Evolutionary conservation across 1,140 invertebrate species (phyloP).

Genomic region (Arion vulgaris): DNA sequence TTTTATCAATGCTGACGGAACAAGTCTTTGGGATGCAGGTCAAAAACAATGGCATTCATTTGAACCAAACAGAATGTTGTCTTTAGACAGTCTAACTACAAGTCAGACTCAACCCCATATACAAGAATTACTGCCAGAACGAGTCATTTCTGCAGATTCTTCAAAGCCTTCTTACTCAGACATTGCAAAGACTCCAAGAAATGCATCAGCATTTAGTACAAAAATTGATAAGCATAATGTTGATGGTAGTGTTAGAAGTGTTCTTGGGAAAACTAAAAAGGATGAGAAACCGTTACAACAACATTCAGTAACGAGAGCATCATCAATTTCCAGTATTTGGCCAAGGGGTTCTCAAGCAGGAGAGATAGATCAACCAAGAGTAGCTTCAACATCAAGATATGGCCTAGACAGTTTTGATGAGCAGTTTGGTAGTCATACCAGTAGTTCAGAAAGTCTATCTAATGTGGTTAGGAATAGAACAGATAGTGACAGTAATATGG

Average conservation of each 20-base stretch:
- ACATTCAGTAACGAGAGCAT: conserved; percentile 1
- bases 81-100: background rate
- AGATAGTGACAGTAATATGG: conserved; percentile 20
- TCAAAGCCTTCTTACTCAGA: conserved; percentile 35
- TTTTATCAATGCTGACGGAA: background rate
- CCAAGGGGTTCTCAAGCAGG: background rate
- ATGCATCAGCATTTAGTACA: background rate
- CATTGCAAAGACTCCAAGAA: conserved; percentile 36
- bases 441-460: conserved; percentile 22
- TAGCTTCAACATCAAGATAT: background rate
- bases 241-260: background rate
- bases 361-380: conserved; percentile 21
- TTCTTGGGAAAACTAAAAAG: background rate
- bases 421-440: background rate
- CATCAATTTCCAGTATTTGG: conserved; percentile 23
- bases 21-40: background rate
- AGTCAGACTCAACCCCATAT: background rate
- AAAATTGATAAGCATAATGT: background rate
- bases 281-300: conserved; percentile 14
- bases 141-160: background rate
- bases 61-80: background rate
- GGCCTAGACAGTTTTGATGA: conserved; percentile 26
- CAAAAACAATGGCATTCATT: background rate
- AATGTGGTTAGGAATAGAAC: background rate
- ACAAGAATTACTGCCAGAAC: background rate